These are phyloP conservation scores for Colletes collaris DNA, from an alignment of 2,888 invertebrate genomes.

Conservation along the genomic window DNA sequence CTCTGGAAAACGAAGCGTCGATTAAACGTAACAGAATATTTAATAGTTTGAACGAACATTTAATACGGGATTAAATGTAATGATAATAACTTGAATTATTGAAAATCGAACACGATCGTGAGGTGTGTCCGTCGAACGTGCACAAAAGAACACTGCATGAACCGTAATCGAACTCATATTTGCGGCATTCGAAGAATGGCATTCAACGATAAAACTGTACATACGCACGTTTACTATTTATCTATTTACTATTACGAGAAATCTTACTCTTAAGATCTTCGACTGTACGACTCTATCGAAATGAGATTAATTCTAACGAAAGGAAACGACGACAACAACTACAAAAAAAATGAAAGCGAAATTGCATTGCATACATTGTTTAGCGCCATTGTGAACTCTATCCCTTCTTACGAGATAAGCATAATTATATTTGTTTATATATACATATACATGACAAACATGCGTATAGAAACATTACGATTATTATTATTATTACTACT, in stretches of 20 bases:
- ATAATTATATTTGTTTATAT: slow-evolving; percentile 67
- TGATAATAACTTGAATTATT: too few relatives aligned
- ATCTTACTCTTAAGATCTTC: slow-evolving; percentile 71
- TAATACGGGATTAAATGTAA: too few relatives aligned
- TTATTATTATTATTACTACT: slow-evolving; percentile 45
- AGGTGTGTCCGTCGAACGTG: slow-evolving; percentile 37
- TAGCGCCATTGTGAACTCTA: slow-evolving; percentile 71
- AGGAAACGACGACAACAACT: slow-evolving; percentile 26
- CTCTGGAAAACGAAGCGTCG: too few relatives aligned
- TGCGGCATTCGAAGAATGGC: slow-evolving; percentile 62
- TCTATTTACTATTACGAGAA: slow-evolving; percentile 71
- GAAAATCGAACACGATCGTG: neutral
- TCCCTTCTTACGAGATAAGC: slow-evolving; percentile 70
- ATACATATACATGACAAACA: slow-evolving; percentile 63
- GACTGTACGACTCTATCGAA: slow-evolving; percentile 69
- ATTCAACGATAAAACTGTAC: slow-evolving; percentile 72
- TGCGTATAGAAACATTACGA: slow-evolving; percentile 51
- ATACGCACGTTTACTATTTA: slow-evolving; percentile 75
- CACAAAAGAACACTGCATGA: slow-evolving; percentile 25
- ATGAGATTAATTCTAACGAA: slow-evolving; percentile 38
- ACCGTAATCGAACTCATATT: slow-evolving; percentile 47
- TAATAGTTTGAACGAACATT: too few relatives aligned
- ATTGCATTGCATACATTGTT: slow-evolving; percentile 65
- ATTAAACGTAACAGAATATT: too few relatives aligned
- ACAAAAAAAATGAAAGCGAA: slow-evolving; percentile 10